phyloP scores from a whole-genome alignment of 2,113 vertebrate species.

The Oceanites oceanicus region DNA sequence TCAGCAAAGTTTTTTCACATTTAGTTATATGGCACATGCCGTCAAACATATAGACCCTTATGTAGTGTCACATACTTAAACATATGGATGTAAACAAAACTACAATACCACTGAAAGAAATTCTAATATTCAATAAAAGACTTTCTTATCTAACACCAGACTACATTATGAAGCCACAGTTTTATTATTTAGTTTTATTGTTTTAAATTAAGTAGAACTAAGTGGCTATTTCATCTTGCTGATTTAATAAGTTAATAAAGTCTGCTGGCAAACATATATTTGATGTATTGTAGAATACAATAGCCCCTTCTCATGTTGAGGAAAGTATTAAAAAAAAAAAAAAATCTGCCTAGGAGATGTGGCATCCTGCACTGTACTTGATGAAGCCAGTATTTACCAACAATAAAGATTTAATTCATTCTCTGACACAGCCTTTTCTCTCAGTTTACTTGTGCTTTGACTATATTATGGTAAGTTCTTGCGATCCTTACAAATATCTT shows the following conservation, averaged over 20 bases:
- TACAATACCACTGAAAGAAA: neutral
- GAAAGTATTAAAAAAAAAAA: slow-evolving; percentile 6
- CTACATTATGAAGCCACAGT: slow-evolving; percentile 20
- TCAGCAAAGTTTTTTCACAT: neutral
- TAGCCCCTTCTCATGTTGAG: slow-evolving; percentile 8
- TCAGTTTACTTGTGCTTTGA: neutral
- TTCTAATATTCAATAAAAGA: neutral
- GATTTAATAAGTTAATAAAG: slow-evolving; percentile 73
- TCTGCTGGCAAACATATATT: slow-evolving; percentile 29
- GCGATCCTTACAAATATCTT: neutral
- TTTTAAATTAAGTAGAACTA: slow-evolving; percentile 66
- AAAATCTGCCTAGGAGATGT: neutral
- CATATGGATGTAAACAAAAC: neutral
- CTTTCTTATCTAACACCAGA: slow-evolving; percentile 18
- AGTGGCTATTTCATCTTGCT: slow-evolving; percentile 55
- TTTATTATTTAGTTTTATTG: slow-evolving; percentile 71
- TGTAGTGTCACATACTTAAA: neutral
- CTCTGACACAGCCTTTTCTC: neutral
- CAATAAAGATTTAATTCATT: neutral
- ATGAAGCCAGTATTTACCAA: slow-evolving; percentile 27
- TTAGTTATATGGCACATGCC: neutral
- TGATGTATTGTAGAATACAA: slow-evolving; percentile 22
- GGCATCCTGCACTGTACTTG: neutral
- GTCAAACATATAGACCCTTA: neutral
- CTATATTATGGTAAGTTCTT: neutral